Base-by-base conservation (phyloP, 2,888 invertebrate species). In the Microchrysa polita region DNA sequence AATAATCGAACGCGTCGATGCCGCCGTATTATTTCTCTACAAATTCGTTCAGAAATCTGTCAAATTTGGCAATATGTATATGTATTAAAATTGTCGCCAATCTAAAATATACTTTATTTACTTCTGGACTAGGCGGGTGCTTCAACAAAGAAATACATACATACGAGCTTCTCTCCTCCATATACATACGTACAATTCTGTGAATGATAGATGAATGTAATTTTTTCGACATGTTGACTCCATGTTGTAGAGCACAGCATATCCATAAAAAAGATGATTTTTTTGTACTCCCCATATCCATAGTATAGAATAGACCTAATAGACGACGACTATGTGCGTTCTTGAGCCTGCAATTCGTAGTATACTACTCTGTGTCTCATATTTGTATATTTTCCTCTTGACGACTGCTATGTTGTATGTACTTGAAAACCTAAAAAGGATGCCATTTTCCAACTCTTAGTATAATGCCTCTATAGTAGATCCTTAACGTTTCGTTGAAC, bases 401-500 rank as follows among this genome's bases (percentile, higher is more conserved):
- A 65, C 34, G 65, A 48, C 48, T 65, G 22, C 63, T n/a, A n/a
- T n/a, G n/a, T n/a, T n/a, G n/a, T n/a, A n/a, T 34, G 27, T 34
- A 34, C 27, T 34, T 34, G 27, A 34, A 34, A 34, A 65, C 65
- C 22, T 44, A 22, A 48, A 23, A 44, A n/a, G 44, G 48, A 65
- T 44, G 48, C 65, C 14, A 48, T 48, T 65, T 65, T 65, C 16
- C 44, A 65, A 5, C 27, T 34, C 65, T 44, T 22, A 48, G 22
- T 65, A 22, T 65, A 65, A 65, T 48, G 65, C 65, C 22, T 65
- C 44, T n/a, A 20, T 65, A 48, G 65, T 22, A 65, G 20, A 22
- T 48, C 48, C 48, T 65, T 69, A 69, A 69, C 69, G 69, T 69
- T 55, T 55, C 42, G 69, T 69, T 16, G 34, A 69, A 55, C 57